phyloP scores from a whole-genome alignment of 2,113 vertebrate species.

The Eretmochelys imbricata region DNA sequence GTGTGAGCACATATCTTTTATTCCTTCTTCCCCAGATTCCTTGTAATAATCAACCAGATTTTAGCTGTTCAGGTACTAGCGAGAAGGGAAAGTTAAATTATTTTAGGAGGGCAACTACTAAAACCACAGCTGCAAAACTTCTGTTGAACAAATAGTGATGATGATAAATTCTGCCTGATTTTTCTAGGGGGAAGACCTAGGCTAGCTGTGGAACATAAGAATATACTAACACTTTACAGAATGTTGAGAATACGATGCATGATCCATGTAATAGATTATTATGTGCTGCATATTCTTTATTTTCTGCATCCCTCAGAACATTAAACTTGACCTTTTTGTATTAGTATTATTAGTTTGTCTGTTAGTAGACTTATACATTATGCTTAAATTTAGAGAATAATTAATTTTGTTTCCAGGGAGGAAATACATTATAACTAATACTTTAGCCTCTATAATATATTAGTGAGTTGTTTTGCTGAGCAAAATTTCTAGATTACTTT shows the following conservation, averaged over 20 bases:
- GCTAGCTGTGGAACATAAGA: neutral
- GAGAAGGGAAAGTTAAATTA: neutral
- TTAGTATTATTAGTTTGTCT: neutral
- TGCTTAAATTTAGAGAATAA: constrained; percentile 52
- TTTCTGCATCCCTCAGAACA: neutral
- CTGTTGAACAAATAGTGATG: neutral
- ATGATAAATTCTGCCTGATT: neutral
- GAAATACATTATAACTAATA: neutral
- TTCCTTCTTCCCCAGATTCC: neutral
- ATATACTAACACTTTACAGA: neutral
- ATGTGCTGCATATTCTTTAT: neutral
- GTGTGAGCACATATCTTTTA: no score
- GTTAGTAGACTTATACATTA: constrained; percentile 44
- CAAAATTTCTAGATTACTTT: neutral
- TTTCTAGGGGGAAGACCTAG: neutral
- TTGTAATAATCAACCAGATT: neutral
- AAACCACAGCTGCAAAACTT: neutral
- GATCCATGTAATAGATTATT: neutral
- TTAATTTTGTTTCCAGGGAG: neutral
- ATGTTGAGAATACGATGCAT: rapidly evolving
- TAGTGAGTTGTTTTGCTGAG: neutral
- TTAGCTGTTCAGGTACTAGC: neutral
- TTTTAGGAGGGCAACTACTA: constrained; percentile 18
- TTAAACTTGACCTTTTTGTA: neutral
- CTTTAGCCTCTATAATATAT: constrained; percentile 2